Evolutionary conservation across 2,797 vertebrate species (phyloP), one percentile per base, ranked within the genome.

Genomic region (Eulemur albifrons): DNA sequence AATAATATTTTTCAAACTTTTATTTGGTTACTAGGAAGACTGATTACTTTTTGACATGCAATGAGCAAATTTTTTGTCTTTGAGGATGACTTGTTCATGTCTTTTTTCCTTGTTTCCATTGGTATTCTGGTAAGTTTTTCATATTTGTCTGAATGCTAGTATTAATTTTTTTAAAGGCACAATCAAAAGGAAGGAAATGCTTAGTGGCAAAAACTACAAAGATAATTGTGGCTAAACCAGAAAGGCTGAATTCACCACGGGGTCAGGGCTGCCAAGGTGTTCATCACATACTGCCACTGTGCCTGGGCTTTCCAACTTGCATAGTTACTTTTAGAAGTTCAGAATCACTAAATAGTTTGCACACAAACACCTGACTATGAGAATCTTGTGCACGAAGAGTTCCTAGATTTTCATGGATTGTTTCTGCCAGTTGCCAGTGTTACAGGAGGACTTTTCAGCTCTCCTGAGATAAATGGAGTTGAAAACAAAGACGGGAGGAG

Each of bases 391-490:
- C 14, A 11, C 23, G 50, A 82, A 38, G 21, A 84, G 25, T 45
- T 82, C 35, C 14, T 27, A 48, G 57, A 14, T 80, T 79, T 48
- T 63, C 23, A 4, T 43, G 20, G 57, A 27, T 70, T 63, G 3
- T 80, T 77, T 96, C 77, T 82, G 30, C 35, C 57, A 43, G 25
- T 54, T 45, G 65, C 38, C 61, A 38, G 0, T 45, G 45, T 65
- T 70, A 6, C 35, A 65, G 76, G 32, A 93, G 43, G 77, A 59
- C 6, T 69, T 93, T 27, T 0, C 1, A 50, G 48, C 83, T 89
- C 93, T 90, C 72, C 35, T 63, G 38, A 92, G 67, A 96, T 70
- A 73, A 93, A 38, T 79, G 38, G 77, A 30, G 57, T 79, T 61
- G 17, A 91, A 90, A 91, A n/a, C 38, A 75, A 93, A 70, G 32